Base-by-base conservation (phyloP, 2,888 invertebrate species). In the Mechanitis messenoides region DNA sequence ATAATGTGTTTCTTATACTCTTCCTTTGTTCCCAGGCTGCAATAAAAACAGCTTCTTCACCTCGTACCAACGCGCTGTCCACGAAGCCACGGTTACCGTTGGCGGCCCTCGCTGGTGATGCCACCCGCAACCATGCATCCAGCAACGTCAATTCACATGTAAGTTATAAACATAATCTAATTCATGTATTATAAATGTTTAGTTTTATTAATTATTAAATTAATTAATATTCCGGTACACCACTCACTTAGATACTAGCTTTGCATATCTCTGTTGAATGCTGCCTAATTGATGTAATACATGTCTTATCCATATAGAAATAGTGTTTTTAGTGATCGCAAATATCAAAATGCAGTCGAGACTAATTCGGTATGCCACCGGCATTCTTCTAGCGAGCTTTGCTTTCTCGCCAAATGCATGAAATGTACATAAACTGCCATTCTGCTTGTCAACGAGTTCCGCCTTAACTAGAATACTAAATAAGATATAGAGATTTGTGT, bases 141-240 rank as follows among this genome's bases (percentile, higher is more conserved):
- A 85, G 85, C 81, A 89, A 86, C 71, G 89, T 88, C 79, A 89
- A 87, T 81, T 84, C 88, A 74, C 87, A 88, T 79, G 90, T 90
- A 79, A 87, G 90, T 85, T 66, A 60, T 64, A 47, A 54, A 61
- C 9, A 47, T 50, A 50, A 31, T 7, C 31, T 9, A 50, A 50
- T 50, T 31, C 31, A 50, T 31, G n/a, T 31, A 50, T 58, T 46
- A 45, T n/a, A 28, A 55, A 58, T 55, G 35, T 35, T 47, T 9
- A 7, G 28, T 35, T 33, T 7, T 3, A 1, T 50, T 50, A 31
- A 9, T 50, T 50, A 3, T 50, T 50, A 9, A 50, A n/a, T 20
- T 31, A 50, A 7, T 31, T 9, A 50, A 7, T 31, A 50, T 50
- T 50, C 31, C 31, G 50, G 2, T 7, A 31, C 31, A 11, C 28